Evolutionary conservation across 2,113 vertebrate species (phyloP), one percentile per base, ranked within the genome.

Genomic region (Poeciliopsis retropinna): DNA sequence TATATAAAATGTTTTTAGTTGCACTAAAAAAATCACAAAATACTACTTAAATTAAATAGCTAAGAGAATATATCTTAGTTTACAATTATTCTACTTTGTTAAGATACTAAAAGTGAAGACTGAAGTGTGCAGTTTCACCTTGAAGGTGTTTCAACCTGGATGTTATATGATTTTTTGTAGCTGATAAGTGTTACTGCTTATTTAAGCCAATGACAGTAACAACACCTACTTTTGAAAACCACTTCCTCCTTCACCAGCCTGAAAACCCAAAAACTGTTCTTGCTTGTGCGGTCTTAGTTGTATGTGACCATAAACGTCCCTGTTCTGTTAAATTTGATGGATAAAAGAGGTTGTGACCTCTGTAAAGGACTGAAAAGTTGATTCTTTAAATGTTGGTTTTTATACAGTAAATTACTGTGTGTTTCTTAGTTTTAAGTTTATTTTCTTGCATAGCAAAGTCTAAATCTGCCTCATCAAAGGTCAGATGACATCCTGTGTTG

Each of bases 401-500:
- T 39, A 25, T 37, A n/a, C 44, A 34, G 31, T 15, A 28, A 60
- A 28, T 1, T 0, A 7, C 25, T 0, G 4, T 47, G 1, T 72
- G 29, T 60, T 67, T 70, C 54, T 67, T 1, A 4, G 28, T 9
- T 5, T 4, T 15, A 37, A 1, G n/a, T 4, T 51, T 60, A 60
- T 68, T 72, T 41, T 61, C 65, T 61, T 34, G 0, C 9, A 0
- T 9, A 2, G 47, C n/a, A 54, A 32, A 39, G 51, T 9, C 14
- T 11, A 28, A 25, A 67, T 60, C 27, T 13, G 7, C 60, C 34
- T 83, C 7, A 12, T 65, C 39, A 77, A 64, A 77, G 0, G 78
- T 85, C 80, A 68, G 27, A 25, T 10, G 39, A 73, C 64, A 68
- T 78, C 67, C 74, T 80, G 85, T 62, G 29, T 44, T 70, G 41